These are phyloP conservation scores for Parambassis ranga DNA, from an alignment of 2,797 vertebrate genomes.

Conservation along the genomic window DNA sequence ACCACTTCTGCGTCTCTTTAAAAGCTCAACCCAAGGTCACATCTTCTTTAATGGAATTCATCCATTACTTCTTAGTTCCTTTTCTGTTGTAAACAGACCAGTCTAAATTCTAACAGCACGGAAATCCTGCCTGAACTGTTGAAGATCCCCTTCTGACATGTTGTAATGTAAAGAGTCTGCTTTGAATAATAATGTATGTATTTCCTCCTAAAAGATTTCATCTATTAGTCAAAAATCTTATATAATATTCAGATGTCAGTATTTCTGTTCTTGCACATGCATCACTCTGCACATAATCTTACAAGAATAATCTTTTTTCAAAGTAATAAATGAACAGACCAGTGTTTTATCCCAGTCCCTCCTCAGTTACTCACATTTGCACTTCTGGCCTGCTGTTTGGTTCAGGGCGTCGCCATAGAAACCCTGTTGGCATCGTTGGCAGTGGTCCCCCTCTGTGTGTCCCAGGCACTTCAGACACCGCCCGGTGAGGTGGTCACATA, in stretches of 20 bases:
- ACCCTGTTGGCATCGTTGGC: constrained; percentile 81
- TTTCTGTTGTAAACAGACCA: not conserved
- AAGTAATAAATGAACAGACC: not conserved
- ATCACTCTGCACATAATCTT: not conserved
- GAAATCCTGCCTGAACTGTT: too few species aligned
- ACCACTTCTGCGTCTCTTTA: not conserved
- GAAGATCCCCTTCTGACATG: not conserved
- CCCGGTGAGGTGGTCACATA: constrained; percentile 85
- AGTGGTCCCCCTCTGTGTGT: constrained; percentile 85
- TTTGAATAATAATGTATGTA: not conserved
- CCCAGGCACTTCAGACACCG: constrained; percentile 87
- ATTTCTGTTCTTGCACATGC: too few species aligned
- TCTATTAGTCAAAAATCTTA: too few species aligned
- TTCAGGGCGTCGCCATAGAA: constrained; percentile 85
- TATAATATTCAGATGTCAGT: too few species aligned
- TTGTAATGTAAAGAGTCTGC: not conserved
- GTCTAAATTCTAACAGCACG: not conserved
- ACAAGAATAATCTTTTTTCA: not conserved
- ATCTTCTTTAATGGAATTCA: constrained; percentile 8
- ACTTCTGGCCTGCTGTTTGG: constrained; percentile 70
- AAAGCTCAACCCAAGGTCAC: not conserved
- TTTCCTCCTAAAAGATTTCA: too few species aligned
- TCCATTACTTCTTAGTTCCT: not conserved
- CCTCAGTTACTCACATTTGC: constrained; percentile 79
- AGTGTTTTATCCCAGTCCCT: not conserved